phyloP scores from a whole-genome alignment of 2,797 vertebrate genomes.

The Picus viridis region DNA sequence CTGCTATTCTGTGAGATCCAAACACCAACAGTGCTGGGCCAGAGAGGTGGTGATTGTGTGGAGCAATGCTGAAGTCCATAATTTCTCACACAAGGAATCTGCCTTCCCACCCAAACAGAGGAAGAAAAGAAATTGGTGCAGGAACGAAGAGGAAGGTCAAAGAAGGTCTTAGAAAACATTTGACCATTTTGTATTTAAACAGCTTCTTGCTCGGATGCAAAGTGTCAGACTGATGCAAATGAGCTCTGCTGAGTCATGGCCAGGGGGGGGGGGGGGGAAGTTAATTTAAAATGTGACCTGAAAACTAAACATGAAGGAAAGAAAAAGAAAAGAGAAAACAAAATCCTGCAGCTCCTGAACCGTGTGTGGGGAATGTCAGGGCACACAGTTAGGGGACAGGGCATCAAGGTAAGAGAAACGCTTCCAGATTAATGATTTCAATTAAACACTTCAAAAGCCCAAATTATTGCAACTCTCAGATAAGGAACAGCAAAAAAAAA shows the following conservation, averaged over 20 bases:
- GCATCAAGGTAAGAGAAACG: not conserved
- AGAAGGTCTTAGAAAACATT: not conserved
- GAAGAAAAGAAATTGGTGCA: not conserved
- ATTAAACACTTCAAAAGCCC: not conserved
- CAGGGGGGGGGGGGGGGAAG: not conserved
- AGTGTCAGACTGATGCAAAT: not conserved
- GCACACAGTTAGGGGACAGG: not conserved
- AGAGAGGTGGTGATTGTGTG: not conserved
- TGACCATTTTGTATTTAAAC: not conserved
- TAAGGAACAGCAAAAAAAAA: not conserved
- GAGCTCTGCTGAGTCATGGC: slow-evolving; percentile 9
- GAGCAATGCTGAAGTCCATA: not conserved
- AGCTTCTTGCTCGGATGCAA: not conserved
- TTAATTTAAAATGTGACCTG: not conserved
- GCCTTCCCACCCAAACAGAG: not conserved
- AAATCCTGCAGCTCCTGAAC: not conserved
- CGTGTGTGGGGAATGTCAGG: not conserved
- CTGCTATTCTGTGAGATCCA: not conserved
- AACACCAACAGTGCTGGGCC: not conserved
- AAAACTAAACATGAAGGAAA: not conserved
- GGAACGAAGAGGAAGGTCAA: not conserved
- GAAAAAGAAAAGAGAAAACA: not conserved
- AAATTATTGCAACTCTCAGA: not conserved
- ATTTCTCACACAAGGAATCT: not conserved
- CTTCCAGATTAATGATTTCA: not conserved